Evolutionary conservation across 2,888 invertebrate genomes (phyloP).

Genomic region (Tortricodes alternella): DNA sequence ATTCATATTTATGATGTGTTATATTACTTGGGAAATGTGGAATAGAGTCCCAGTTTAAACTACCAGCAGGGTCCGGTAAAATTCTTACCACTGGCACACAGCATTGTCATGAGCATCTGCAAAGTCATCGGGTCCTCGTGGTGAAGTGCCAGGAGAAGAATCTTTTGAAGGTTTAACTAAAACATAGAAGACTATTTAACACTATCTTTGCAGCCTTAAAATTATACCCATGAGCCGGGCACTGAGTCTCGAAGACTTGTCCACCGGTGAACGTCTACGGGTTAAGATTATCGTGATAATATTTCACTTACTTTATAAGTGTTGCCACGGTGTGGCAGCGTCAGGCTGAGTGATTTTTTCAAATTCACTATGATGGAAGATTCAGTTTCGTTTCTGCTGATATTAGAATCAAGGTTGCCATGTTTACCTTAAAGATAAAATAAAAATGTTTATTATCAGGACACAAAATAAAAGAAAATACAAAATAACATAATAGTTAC

Average conservation of each 20-base stretch:
- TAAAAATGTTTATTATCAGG: no score
- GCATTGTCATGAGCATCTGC: constrained; percentile 41
- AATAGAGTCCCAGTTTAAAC: background rate
- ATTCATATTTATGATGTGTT: no score
- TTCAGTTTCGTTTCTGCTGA: constrained; percentile 11
- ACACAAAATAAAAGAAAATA: no score
- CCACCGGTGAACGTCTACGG: no score
- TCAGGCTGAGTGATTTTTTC: constrained; percentile 40
- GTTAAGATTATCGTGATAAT: no score
- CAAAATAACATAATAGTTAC: no score
- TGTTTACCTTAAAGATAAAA: constrained; percentile 50
- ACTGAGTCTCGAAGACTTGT: no score
- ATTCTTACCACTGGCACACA: constrained; percentile 46
- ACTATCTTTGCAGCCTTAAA: no score
- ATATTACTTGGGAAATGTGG: background rate
- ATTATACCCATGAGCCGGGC: no score
- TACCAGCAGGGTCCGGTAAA: background rate
- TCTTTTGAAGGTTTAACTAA: constrained; percentile 42
- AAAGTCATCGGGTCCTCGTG: constrained; percentile 44
- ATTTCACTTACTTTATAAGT: constrained; percentile 43
- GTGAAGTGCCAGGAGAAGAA: constrained; percentile 40
- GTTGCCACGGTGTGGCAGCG: constrained; percentile 39
- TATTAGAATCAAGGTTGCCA: constrained; percentile 31
- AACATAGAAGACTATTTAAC: no score
- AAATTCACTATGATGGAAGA: constrained; percentile 34